phyloP scores from a whole-genome alignment of 1,140 invertebrate species.

The Episyrphus balteatus region DNA sequence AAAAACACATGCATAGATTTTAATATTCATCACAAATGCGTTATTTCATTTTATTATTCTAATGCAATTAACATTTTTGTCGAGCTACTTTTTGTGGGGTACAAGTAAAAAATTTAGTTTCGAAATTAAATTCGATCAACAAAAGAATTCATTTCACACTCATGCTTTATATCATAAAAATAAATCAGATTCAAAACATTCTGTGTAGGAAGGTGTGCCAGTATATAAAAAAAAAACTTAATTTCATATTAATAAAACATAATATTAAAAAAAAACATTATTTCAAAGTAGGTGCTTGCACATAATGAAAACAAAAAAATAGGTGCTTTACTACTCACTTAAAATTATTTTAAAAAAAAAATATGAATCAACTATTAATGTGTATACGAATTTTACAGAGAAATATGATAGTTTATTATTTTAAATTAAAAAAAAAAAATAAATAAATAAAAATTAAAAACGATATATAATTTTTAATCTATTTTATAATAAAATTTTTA shows the following conservation, averaged over 20 bases:
- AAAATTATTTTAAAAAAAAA: neutral
- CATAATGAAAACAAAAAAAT: neutral
- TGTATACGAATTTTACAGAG: neutral
- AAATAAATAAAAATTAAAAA: neutral
- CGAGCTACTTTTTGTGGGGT: neutral
- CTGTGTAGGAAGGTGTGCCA: too few relatives aligned
- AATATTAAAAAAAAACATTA: neutral
- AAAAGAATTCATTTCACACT: too few relatives aligned
- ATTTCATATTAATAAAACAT: too few relatives aligned
- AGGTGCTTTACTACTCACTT: neutral
- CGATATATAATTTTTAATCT: neutral
- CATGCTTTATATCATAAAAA: too few relatives aligned
- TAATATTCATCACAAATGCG: neutral
- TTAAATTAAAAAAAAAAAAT: conserved; percentile 4
- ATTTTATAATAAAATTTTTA: neutral
- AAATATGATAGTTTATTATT: conserved; percentile 1
- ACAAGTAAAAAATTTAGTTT: neutral
- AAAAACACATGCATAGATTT: neutral
- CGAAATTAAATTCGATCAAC: neutral
- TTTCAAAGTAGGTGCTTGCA: neutral
- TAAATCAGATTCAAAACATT: too few relatives aligned
- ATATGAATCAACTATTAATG: neutral
- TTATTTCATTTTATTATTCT: neutral
- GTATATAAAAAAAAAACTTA: too few relatives aligned
- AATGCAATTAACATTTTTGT: neutral